Conservation (phyloP, 2,888 invertebrate species). For the Eupithecia dodoneata region DNA sequence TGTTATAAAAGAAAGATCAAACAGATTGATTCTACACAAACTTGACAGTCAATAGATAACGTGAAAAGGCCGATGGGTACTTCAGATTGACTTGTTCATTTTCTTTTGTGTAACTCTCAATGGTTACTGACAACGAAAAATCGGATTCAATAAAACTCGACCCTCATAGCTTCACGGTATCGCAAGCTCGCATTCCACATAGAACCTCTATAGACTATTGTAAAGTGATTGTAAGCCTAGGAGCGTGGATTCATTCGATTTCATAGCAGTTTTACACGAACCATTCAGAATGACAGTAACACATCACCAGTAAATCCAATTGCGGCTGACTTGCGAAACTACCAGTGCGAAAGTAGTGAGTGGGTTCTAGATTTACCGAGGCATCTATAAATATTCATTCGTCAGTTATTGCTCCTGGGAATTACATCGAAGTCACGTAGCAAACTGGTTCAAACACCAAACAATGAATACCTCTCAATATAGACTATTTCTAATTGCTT, state of each 20-base stretch:
- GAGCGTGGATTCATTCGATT: not conserved
- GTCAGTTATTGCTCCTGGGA: slow-evolving; percentile 30
- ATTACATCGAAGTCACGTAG: slow-evolving; percentile 15
- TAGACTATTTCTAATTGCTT: not conserved
- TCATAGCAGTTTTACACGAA: not conserved
- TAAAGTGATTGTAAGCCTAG: slow-evolving; percentile 1
- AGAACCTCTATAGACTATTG: not conserved
- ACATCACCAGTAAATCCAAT: not conserved
- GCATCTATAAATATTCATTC: slow-evolving; percentile 41
- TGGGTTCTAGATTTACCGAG: slow-evolving; percentile 26
- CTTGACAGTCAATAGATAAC: not conserved
- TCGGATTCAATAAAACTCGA: slow-evolving; percentile 7
- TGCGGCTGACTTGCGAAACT: slow-evolving; percentile 15
- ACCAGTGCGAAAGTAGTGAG: slow-evolving; percentile 23
- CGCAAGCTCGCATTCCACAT: not conserved
- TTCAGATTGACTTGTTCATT: slow-evolving; percentile 5
- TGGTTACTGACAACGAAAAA: not conserved
- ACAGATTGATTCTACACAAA: not conserved
- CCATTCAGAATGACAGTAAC: not conserved
- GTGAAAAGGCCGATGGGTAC: not conserved
- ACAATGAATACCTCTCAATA: not conserved
- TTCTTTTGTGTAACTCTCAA: slow-evolving; percentile 2
- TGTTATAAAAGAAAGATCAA: not conserved
- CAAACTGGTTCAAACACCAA: slow-evolving; percentile 13
- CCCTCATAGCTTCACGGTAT: not conserved